These are phyloP conservation scores for Sisor rabdophorus DNA, from an alignment of 2,113 vertebrate species.

Conservation along the genomic window DNA sequence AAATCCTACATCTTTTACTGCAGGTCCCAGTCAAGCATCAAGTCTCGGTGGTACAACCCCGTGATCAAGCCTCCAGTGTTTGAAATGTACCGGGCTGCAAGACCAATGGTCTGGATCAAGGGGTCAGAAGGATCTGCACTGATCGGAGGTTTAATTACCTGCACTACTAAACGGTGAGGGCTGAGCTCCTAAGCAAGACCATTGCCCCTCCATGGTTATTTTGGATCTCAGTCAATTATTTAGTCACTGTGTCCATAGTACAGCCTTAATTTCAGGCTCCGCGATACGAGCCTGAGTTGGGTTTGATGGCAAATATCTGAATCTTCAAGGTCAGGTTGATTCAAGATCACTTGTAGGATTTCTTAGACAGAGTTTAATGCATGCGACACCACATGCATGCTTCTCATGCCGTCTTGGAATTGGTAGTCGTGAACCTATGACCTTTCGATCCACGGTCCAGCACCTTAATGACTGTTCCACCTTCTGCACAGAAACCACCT, in stretches of 20 bases:
- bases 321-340: too few relatives aligned
- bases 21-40: neutral
- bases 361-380: too few relatives aligned
- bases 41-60: neutral
- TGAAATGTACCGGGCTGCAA: neutral
- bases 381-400: neutral
- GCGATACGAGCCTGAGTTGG: neutral
- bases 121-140: too few relatives aligned
- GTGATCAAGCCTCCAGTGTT: neutral
- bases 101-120: too few relatives aligned
- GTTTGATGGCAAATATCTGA: neutral
- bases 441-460: neutral
- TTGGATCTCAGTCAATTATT: too few relatives aligned
- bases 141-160: too few relatives aligned
- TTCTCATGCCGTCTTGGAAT: neutral
- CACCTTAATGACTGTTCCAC: neutral
- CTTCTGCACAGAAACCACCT: neutral
- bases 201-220: too few relatives aligned
- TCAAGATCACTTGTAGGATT: too few relatives aligned
- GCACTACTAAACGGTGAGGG: too few relatives aligned
- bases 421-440: neutral
- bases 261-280: neutral
- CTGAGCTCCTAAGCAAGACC: too few relatives aligned
- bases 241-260: too few relatives aligned
- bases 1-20: neutral